Base-by-base conservation (phyloP, 2,797 vertebrate species). In the Dendrocincla fuliginosa region DNA sequence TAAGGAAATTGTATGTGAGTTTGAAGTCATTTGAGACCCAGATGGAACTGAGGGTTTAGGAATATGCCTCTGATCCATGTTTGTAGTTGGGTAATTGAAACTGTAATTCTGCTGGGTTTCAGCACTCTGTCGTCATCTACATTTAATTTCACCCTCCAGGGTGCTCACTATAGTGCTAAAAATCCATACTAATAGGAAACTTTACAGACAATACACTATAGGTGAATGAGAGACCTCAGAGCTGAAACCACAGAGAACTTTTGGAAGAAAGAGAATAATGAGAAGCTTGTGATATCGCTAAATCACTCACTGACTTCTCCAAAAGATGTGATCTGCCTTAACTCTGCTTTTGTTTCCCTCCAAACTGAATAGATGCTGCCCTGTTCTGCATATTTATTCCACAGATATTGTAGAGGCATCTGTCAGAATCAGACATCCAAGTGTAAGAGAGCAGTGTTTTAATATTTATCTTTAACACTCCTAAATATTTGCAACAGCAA, bases 71-170 rank as follows among this genome's bases (percentile, higher is more conserved):
- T 83, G 92, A 90, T 86, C 78, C 88, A 55, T 84, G 60, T 83
- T 95, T 94, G 37, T 19, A 89, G 92, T 74, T 93, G 64, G 60
- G 75, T 81, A 95, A 96, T 92, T 92, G 88, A 92, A 96, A 97
- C 97, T 91, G 59, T 94, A 97, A 96, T 95, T 84, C 93, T 83
- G 49, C n/a, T 83, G 95, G 95, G 78, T 96, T 96, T 97, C 91
- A 96, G 89, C 61, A 90, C 65, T 91, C 93, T 93, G 82, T 90
- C 83, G 63, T 96, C 65, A 84, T 87, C 91, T 84, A 81, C 92
- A 87, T 93, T 94, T 94, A 95, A 96, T 97, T 91, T 90, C 69
- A 84, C 90, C 41, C 80, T 94, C 73, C 76, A 84, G 87, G 79
- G 63, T 86, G 60, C 57, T 87, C 35, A 50, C 28, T 63, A 39